Percentiles rank a stretch among this genome's conserved stretches.
Evolutionary conservation across 2,113 vertebrate species (phyloP).

Genomic region (Rhabdornis inornatus): DNA sequence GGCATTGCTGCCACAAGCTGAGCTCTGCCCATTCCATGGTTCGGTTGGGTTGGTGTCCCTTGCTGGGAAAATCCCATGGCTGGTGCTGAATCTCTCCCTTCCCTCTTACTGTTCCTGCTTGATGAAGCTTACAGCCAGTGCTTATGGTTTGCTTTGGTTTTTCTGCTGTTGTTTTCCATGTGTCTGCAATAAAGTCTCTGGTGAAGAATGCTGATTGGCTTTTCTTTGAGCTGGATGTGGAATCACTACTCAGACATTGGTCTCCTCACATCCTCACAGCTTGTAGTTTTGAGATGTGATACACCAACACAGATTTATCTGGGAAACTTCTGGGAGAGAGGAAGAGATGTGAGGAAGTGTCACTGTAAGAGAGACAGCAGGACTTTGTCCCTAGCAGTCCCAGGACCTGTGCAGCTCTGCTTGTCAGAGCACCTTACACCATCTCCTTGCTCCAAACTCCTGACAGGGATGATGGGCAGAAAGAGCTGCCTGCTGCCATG

Average conservation of each 20-base stretch:
- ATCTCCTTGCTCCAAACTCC: background rate
- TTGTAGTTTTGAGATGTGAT: background rate
- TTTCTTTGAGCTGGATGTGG: background rate
- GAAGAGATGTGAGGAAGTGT: background rate
- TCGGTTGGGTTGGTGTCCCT: background rate
- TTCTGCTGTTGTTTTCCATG: background rate
- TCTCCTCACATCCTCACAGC: background rate
- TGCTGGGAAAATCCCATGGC: background rate
- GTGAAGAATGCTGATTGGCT: background rate
- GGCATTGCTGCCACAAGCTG: background rate
- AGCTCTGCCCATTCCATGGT: background rate
- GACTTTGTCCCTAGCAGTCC: background rate
- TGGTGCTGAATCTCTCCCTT: background rate
- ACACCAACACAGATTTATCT: background rate
- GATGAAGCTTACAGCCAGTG: background rate
- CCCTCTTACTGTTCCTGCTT: fast-evolving
- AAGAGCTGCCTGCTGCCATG: background rate
- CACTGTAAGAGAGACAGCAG: background rate
- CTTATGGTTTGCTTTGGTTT: background rate
- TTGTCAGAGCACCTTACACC: background rate
- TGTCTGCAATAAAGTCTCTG: background rate
- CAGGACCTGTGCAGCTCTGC: background rate
- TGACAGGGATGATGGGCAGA: background rate
- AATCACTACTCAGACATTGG: background rate
- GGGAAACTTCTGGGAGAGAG: background rate